These are phyloP conservation scores for Sarcoramphus papa DNA, from an alignment of 2,797 vertebrate genomes.

Conservation along the genomic window DNA sequence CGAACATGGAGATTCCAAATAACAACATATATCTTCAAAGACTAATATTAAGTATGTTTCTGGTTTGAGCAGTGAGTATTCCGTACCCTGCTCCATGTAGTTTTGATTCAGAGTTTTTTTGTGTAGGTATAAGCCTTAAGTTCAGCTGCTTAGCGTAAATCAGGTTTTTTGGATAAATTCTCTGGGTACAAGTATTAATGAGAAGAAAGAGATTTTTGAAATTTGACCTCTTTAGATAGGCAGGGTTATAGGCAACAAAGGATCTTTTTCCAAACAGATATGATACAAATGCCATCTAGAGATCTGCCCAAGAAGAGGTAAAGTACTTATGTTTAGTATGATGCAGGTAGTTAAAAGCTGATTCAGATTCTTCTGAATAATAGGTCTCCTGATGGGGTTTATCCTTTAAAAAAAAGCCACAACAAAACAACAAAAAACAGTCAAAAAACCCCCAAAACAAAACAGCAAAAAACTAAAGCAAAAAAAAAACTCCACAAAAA, in stretches of 20 bases:
- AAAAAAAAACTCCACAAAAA: not conserved
- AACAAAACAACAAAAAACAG: not conserved
- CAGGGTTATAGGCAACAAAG: not conserved
- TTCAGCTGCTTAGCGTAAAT: not conserved
- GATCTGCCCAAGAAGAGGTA: not conserved
- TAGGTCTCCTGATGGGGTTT: not conserved
- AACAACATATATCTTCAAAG: not conserved
- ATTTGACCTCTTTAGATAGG: not conserved
- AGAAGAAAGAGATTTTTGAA: not conserved
- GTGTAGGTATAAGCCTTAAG: not conserved
- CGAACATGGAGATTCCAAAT: not conserved
- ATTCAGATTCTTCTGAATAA: not conserved
- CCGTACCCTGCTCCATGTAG: not conserved
- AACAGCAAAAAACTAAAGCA: not conserved
- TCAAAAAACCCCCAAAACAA: too few species aligned
- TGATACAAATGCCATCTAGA: not conserved
- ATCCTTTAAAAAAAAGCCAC: not conserved
- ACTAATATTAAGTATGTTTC: not conserved
- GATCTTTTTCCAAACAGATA: not conserved
- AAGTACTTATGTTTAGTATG: not conserved
- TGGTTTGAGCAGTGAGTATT: not conserved
- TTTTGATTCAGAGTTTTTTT: not conserved
- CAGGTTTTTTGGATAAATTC: not conserved
- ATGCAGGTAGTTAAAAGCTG: not conserved
- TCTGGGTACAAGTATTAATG: not conserved